Conservation (phyloP, 2,113 vertebrate genomes). For the Cebus imitator region DNA sequence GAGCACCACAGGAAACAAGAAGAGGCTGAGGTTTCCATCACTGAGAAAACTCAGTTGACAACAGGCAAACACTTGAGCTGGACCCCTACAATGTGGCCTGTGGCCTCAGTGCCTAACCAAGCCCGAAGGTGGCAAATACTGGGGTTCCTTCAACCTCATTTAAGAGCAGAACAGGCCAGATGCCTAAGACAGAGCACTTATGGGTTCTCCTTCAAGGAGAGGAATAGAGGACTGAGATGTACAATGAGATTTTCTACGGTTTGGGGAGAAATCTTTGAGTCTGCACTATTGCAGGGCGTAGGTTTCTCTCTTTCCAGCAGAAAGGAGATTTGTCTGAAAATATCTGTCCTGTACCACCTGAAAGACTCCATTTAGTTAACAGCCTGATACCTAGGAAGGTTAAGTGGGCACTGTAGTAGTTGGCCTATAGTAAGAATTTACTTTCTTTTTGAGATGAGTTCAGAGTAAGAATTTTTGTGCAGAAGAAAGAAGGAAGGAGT, state of each 20-base stretch:
- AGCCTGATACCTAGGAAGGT: neutral
- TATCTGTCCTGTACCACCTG: neutral
- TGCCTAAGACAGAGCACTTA: neutral
- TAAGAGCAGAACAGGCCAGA: neutral
- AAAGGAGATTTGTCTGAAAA: neutral
- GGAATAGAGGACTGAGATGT: neutral
- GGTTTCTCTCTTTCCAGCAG: neutral
- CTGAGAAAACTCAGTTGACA: no score
- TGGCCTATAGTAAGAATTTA: neutral
- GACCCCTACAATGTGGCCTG: no score
- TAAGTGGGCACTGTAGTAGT: neutral
- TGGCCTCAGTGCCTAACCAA: no score
- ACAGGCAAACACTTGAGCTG: neutral
- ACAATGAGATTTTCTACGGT: neutral
- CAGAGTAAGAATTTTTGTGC: neutral
- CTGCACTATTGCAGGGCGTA: neutral
- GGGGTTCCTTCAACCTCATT: neutral
- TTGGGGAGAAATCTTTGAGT: neutral
- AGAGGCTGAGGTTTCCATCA: neutral
- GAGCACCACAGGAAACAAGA: neutral
- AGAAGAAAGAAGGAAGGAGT: fast-evolving
- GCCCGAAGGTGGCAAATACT: neutral
- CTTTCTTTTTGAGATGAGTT: neutral
- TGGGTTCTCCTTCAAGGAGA: neutral
- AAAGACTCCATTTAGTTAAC: neutral